These are phyloP conservation scores for Sycophaga agraensis DNA, from an alignment of 1,140 invertebrate species.

Conservation along the genomic window DNA sequence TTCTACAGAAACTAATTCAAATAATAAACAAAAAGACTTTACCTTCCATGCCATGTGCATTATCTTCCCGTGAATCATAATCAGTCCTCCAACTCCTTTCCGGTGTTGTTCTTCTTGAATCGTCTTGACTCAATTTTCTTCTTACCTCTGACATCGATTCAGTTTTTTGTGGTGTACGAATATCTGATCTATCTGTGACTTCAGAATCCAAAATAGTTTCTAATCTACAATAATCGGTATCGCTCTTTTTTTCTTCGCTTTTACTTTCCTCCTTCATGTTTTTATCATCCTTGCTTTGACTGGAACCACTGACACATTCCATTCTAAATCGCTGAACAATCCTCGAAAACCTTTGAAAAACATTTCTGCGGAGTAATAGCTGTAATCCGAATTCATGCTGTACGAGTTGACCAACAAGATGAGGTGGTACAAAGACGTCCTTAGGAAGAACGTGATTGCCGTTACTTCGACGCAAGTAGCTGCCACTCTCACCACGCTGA, in stretches of 20 bases:
- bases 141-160: constrained; percentile 42
- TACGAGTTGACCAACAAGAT: constrained; percentile 86
- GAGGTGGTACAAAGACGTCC: constrained; percentile 75
- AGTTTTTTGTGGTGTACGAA: constrained; percentile 32
- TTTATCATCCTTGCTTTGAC: neutral
- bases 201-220: constrained; percentile 54
- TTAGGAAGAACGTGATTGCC: constrained; percentile 45
- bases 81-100: constrained; percentile 47
- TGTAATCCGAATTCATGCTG: constrained; percentile 76
- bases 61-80: constrained; percentile 38
- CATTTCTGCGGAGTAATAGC: constrained; percentile 59
- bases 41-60: constrained; percentile 25
- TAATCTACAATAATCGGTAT: constrained; percentile 31
- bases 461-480: constrained; percentile 67
- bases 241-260: constrained; percentile 5
- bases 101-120: constrained; percentile 49
- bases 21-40: neutral
- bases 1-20: too few species aligned
- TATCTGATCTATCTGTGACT: constrained; percentile 39
- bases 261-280: neutral
- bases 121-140: constrained; percentile 49
- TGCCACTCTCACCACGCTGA: constrained; percentile 78
- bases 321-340: constrained; percentile 47
- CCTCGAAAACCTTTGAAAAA: constrained; percentile 48
- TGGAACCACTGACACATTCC: constrained; percentile 36